Conservation (phyloP, 2,888 invertebrate genomes). For the Tyria jacobaeae region DNA sequence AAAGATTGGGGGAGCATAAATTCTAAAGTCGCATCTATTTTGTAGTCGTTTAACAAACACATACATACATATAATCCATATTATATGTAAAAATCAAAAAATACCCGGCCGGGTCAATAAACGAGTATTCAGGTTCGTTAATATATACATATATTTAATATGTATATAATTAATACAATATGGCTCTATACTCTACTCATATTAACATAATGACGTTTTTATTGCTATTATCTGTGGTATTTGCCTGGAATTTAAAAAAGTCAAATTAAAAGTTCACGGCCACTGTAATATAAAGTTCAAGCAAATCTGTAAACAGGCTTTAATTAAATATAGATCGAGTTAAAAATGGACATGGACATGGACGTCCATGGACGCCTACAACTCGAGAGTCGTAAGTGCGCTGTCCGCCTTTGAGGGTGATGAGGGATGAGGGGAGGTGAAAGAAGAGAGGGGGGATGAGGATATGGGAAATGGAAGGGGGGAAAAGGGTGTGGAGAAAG, state of each 20-base stretch:
- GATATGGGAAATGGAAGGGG: too few relatives aligned
- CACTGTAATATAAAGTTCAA: background rate
- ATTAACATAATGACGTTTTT: conserved; percentile 6
- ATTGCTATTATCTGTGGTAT: background rate
- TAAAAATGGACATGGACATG: too few relatives aligned
- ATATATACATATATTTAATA: conserved; percentile 1
- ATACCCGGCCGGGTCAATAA: background rate
- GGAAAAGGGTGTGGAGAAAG: too few relatives aligned
- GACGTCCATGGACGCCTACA: too few relatives aligned
- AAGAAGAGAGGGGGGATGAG: too few relatives aligned
- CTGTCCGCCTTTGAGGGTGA: too few relatives aligned
- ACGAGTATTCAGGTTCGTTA: background rate
- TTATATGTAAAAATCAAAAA: too few relatives aligned
- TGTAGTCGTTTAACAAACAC: background rate
- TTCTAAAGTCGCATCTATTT: too few relatives aligned
- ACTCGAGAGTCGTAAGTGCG: too few relatives aligned
- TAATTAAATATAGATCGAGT: background rate
- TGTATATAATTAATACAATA: conserved; percentile 3
- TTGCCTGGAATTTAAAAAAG: background rate
- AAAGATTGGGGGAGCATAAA: too few relatives aligned
- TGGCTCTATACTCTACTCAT: background rate
- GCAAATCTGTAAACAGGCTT: too few relatives aligned
- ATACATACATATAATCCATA: background rate
- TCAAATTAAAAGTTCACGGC: background rate
- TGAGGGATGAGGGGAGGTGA: too few relatives aligned